Evolutionary conservation across 2,888 invertebrate species (phyloP), one percentile per base, ranked within the genome.

Genomic region (Epirrita christyi): DNA sequence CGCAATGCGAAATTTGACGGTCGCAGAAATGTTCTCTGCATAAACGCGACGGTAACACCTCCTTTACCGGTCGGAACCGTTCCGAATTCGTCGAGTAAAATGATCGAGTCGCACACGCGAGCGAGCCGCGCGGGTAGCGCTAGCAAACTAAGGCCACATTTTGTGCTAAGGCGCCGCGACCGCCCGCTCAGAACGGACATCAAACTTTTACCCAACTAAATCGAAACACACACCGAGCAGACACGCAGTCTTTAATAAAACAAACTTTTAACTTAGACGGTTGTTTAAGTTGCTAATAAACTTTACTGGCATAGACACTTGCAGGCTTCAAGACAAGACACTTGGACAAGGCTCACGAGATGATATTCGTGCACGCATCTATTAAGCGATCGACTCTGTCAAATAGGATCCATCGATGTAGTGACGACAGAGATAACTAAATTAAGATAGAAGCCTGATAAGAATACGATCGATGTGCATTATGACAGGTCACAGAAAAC

Each of bases 111-210:
- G 61, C 59, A 78, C 68, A 79, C 82, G 84, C 91, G 88, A 85
- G 89, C 83, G 84, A 83, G 87, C 90, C 81, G 86, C 89, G 88
- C 91, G 85, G 83, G 77, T 78, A 81, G 87, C 90, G 89, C 87
- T 72, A 85, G 86, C 91, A 85, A 85, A 92, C 91, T 90, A 86
- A 83, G 72, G 78, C n/a, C n/a, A n/a, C n/a, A n/a, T n/a, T n/a
- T n/a, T n/a, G n/a, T n/a, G 21, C 21, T 32, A 8, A 70, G 78
- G 81, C 81, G 77, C 80, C 81, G 79, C 86, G 83, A 73, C 83
- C 85, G 79, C 78, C 81, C 80, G 51, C 79, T 79, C 76, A 80
- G 73, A 76, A 56, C 85, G 87, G 87, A 86, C 88, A 86, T 86
- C 87, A 87, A 87, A 88, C 88, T 86, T 87, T 86, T 86, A 91